A percentile compares a stretch with the other conserved stretches of the same genome.
Evolutionary conservation across 1,140 invertebrate genomes (phyloP).

Genomic region (Diabrotica undecimpunctata): DNA sequence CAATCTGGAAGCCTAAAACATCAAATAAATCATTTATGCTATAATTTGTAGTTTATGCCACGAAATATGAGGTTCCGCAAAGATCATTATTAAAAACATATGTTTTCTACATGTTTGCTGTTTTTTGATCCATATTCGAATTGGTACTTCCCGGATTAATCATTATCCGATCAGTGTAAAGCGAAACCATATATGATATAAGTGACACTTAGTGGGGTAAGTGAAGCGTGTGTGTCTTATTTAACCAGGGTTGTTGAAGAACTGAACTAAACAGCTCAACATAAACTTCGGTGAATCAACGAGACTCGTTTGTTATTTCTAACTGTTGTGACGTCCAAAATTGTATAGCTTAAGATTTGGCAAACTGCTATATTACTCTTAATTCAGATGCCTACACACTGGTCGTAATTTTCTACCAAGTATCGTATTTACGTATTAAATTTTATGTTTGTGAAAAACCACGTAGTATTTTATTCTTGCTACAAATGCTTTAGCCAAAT

Average conservation of each 20-base stretch:
- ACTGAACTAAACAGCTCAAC: constrained; percentile 6
- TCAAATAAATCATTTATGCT: too few species aligned
- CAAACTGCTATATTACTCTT: constrained; percentile 30
- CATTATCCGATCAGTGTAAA: background rate
- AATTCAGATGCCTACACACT: background rate
- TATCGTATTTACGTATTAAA: too few species aligned
- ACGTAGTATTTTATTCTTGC: too few species aligned
- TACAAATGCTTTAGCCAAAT: too few species aligned
- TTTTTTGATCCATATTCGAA: background rate
- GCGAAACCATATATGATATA: background rate
- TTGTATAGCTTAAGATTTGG: constrained; percentile 38
- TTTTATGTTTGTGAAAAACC: too few species aligned
- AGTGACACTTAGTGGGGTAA: constrained; percentile 9
- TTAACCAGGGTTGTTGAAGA: constrained; percentile 6
- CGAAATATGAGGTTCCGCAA: too few species aligned
- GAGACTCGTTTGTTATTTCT: constrained; percentile 26
- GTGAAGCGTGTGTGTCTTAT: constrained; percentile 15
- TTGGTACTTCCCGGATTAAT: background rate
- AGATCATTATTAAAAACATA: too few species aligned
- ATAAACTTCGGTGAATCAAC: constrained; percentile 10
- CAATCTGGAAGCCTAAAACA: too few species aligned
- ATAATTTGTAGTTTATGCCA: too few species aligned
- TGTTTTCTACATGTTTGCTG: too few species aligned
- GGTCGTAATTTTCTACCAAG: too few species aligned
- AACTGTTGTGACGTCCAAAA: constrained; percentile 42